These are phyloP conservation scores for Cecidostiba fungosa DNA, from an alignment of 2,888 invertebrate species.

Conservation along the genomic window DNA sequence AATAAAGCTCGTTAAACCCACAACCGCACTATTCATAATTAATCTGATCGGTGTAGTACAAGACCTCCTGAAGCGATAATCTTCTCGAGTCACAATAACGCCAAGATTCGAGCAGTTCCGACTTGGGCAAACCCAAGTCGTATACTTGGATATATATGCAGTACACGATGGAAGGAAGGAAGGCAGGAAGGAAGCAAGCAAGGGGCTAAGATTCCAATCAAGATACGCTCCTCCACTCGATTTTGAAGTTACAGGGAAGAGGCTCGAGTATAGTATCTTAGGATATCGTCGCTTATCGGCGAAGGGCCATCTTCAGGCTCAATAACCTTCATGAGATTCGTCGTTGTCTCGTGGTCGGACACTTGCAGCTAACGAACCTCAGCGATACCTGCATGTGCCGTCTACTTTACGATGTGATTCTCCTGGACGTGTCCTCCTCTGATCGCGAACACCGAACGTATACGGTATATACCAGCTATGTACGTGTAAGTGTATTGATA, in stretches of 20 bases:
- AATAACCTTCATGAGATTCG: conserved; percentile 71
- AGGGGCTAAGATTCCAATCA: conserved; percentile 75
- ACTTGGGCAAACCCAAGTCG: conserved; percentile 36
- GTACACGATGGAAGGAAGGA: conserved; percentile 25
- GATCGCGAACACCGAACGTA: not conserved
- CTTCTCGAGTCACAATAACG: conserved; percentile 51
- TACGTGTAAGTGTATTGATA: not conserved
- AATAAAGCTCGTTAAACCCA: not conserved
- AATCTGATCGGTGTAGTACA: conserved; percentile 25
- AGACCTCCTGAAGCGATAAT: conserved; percentile 40
- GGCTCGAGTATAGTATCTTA: conserved; percentile 69
- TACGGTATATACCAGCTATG: too few species aligned
- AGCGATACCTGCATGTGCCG: not conserved
- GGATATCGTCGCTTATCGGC: conserved; percentile 69
- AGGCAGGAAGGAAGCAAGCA: conserved; percentile 49
- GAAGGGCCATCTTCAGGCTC: conserved; percentile 72
- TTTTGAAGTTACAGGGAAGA: conserved; percentile 60
- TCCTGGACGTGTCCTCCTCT: conserved; percentile 31
- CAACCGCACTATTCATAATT: conserved; percentile 44
- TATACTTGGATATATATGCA: conserved; percentile 34
- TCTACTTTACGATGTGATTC: conserved; percentile 59
- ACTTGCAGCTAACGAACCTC: conserved; percentile 54
- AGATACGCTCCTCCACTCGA: conserved; percentile 71
- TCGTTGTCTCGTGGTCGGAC: conserved; percentile 59
- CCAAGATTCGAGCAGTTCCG: conserved; percentile 50